Conservation (phyloP, 2,888 invertebrate species). For the Thalpophila matura region DNA sequence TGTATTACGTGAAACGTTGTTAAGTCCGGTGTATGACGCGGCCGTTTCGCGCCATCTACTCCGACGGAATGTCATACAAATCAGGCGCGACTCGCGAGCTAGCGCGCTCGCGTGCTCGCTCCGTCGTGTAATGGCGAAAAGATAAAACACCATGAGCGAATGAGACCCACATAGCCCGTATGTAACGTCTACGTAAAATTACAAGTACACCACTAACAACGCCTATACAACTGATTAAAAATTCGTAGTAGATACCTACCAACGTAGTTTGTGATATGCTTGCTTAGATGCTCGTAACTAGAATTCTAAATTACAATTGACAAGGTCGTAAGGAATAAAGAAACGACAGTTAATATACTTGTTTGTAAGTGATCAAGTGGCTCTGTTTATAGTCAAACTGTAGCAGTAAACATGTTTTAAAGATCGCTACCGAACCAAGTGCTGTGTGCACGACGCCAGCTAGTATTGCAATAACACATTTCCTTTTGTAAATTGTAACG, state of each 20-base stretch:
- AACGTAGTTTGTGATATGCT: constrained; percentile 9
- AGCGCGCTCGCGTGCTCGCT: constrained; percentile 56
- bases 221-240: constrained; percentile 36
- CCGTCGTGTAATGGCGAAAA: constrained; percentile 59
- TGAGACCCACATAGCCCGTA: constrained; percentile 62
- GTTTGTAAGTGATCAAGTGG: constrained; percentile 19
- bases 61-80: constrained; percentile 74
- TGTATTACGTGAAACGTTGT: constrained; percentile 67
- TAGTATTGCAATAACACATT: constrained; percentile 20
- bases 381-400: constrained; percentile 7
- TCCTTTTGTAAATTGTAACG: constrained; percentile 19
- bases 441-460: neutral
- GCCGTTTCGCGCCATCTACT: constrained; percentile 75
- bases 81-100: constrained; percentile 53
- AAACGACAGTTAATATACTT: constrained; percentile 15
- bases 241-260: constrained; percentile 23
- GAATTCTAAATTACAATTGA: constrained; percentile 25
- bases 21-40: constrained; percentile 71
- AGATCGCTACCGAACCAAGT: neutral
- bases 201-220: constrained; percentile 9
- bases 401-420: constrained; percentile 6
- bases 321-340: neutral
- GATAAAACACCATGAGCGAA: constrained; percentile 73
- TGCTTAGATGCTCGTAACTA: constrained; percentile 3
- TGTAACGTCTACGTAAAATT: constrained; percentile 64